Evolutionary conservation across 2,888 invertebrate genomes (phyloP).

Genomic region (Bellardia pandia): DNA sequence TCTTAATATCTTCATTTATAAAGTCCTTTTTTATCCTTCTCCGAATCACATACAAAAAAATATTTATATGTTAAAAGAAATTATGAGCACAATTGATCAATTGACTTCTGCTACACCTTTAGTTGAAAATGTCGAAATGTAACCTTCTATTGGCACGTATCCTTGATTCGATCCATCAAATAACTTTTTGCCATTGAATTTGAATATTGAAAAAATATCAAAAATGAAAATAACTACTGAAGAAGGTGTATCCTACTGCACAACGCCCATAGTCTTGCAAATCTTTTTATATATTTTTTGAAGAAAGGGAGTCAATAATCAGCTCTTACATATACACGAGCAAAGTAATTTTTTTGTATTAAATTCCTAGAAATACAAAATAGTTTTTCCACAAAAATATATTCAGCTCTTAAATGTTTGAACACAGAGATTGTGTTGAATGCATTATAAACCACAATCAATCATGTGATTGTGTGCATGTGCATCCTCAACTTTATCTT

Average conservation of each 20-base stretch:
- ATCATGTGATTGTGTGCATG: constrained; percentile 59
- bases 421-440: constrained; percentile 45
- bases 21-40: not conserved
- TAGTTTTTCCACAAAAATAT: constrained; percentile 45
- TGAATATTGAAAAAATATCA: not conserved
- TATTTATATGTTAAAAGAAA: not conserved
- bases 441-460: constrained; percentile 67
- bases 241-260: constrained; percentile 56
- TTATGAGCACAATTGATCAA: constrained; percentile 61
- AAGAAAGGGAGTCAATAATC: not conserved
- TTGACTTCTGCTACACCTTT: constrained; percentile 63
- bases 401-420: constrained; percentile 31
- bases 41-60: not conserved
- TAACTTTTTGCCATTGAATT: constrained; percentile 14
- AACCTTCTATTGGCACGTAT: constrained; percentile 22
- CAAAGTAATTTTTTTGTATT: constrained; percentile 24
- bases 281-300: constrained; percentile 14
- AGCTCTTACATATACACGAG: not conserved
- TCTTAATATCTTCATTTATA: not conserved
- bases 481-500: constrained; percentile 34
- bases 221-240: constrained; percentile 51
- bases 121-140: not conserved
- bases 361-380: constrained; percentile 45
- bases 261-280: constrained; percentile 49
- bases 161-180: constrained; percentile 12